Base-by-base conservation (phyloP, 2,888 invertebrate genomes). In the Brassicogethes aeneus region DNA sequence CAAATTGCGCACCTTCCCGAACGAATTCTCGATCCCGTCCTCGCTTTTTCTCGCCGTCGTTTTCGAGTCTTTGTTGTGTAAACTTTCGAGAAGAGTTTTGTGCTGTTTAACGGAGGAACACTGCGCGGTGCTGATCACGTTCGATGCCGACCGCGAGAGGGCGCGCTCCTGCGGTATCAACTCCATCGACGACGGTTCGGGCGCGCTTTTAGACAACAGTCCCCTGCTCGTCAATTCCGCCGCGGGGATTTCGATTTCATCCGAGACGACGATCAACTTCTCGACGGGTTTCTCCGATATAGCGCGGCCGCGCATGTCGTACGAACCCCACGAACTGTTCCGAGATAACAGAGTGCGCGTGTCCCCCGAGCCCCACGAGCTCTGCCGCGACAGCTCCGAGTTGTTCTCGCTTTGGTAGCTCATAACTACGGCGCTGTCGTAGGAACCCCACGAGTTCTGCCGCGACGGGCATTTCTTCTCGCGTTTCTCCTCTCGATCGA, bases 311-410 rank as follows among this genome's bases (percentile, higher is more conserved):
- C 74, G 63, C 67, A 76, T 77, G 53, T 84, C 83, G 55, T 81
- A 82, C 3, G 82, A 81, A 10, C 81, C 80, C 78, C 82, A 81
- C 34, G 81, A 81, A 64, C 81, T 80, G 52, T 81, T 82, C 38
- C 83, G 68, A 23, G 80, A 78, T 1, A 82, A 79, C 41, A 77
- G 53, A 2, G 75, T 74, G 32, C 80, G 71, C 38, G 76, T 75
- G 59, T 85, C 84, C 37, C 78, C 79, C n/a, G 84, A 82, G 43
- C 86, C 85, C 86, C 88, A 87, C 31, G 87, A 86, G 50, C 86
- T 82, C 61, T 86, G 85, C 7, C 87, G 75, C 42, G 85, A 83
- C 17, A 81, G 76, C 52, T 83, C 83, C n/a, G 65, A 60, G n/a
- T 64, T 56, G 13, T 65, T 58, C 49, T 74, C 74, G 16, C 70